A percentile compares a stretch with the other conserved stretches of the same genome.
phyloP scores from a whole-genome alignment of 2,113 vertebrate species.

The Cathartes aura region DNA sequence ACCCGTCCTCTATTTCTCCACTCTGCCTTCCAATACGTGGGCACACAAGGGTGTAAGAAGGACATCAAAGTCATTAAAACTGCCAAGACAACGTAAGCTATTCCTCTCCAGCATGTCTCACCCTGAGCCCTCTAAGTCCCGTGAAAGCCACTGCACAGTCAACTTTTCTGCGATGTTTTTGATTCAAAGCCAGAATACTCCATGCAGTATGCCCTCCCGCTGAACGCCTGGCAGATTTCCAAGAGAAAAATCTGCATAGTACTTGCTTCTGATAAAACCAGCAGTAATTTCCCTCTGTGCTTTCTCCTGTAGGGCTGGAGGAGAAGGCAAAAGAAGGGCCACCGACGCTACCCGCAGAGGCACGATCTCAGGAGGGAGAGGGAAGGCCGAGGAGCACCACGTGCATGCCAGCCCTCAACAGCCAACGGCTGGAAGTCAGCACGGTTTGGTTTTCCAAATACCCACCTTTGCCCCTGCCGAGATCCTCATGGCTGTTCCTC shows the following conservation, averaged over 20 bases:
- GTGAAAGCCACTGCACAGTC: background rate
- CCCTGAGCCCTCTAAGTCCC: background rate
- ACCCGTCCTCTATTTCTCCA: background rate
- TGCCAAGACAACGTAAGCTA: background rate
- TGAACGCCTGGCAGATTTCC: background rate
- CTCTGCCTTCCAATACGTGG: background rate
- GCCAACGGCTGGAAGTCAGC: background rate
- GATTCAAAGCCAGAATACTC: background rate
- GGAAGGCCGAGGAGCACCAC: rapidly evolving
- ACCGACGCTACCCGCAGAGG: background rate
- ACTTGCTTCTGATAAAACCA: background rate
- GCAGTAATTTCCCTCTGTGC: background rate
- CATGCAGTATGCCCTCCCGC: background rate
- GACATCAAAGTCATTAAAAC: background rate
- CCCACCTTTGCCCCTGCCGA: rapidly evolving
- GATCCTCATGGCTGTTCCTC: background rate
- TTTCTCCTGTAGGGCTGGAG: background rate
- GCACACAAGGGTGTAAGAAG: background rate
- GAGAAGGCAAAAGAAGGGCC: background rate
- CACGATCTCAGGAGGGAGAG: background rate
- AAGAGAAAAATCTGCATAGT: background rate
- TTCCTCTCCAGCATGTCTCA: background rate
- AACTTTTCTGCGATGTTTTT: slow-evolving; percentile 24
- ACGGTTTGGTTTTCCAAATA: rapidly evolving
- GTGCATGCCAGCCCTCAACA: background rate